These are phyloP conservation scores for Neomorphus geoffroyi DNA, from an alignment of 2,797 vertebrate genomes.

Conservation along the genomic window DNA sequence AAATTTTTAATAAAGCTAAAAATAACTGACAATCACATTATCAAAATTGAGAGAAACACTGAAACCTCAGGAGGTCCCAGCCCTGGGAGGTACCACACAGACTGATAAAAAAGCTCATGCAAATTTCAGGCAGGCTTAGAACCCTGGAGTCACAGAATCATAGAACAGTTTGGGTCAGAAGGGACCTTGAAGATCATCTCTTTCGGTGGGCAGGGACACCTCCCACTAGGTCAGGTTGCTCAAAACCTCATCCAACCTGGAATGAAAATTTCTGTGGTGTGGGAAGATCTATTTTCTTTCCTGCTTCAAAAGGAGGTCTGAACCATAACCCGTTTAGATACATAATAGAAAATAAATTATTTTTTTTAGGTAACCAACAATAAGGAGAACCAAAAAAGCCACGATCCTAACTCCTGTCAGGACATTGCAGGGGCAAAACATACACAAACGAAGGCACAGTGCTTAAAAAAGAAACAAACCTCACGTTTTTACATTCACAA, in stretches of 20 bases:
- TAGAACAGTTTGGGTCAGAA: no score
- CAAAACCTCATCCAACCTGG: no score
- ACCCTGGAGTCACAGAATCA: no score
- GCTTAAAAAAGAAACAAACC: background rate
- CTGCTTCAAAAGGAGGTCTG: background rate
- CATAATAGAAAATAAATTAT: background rate
- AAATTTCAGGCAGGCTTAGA: background rate
- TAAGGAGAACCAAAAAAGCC: background rate
- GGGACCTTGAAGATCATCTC: no score
- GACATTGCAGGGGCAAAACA: background rate
- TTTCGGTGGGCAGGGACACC: no score
- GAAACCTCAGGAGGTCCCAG: background rate
- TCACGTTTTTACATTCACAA: background rate
- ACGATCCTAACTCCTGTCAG: background rate
- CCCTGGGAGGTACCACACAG: background rate
- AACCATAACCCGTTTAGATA: background rate
- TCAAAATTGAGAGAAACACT: background rate
- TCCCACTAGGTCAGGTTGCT: no score
- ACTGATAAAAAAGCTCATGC: background rate
- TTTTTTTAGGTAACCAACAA: background rate
- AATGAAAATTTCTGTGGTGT: background rate
- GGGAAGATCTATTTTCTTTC: background rate
- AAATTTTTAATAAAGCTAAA: conserved; percentile 1
- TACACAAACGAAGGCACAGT: background rate
- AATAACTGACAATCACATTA: conserved; percentile 3